phyloP scores from a whole-genome alignment of 2,113 vertebrate genomes.

The Australoheros scitulus region DNA sequence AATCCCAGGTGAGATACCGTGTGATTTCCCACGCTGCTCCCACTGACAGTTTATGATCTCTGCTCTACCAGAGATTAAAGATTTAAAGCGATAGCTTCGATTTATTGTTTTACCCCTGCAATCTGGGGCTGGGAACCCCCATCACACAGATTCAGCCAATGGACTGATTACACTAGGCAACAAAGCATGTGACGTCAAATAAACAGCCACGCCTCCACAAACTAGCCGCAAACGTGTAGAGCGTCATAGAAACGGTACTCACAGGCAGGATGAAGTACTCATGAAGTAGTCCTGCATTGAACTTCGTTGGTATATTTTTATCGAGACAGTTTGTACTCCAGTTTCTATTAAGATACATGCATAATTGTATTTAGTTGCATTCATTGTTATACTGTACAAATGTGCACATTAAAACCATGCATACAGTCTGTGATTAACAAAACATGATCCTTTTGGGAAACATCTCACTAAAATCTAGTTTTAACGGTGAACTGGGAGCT shows the following conservation, averaged over 20 bases:
- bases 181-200: constrained; percentile 45
- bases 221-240: background rate
- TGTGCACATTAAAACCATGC: background rate
- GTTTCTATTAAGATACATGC: background rate
- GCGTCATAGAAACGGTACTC: background rate
- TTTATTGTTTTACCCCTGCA: constrained; percentile 82
- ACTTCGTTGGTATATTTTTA: background rate
- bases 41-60: constrained; percentile 65
- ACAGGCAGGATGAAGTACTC: background rate
- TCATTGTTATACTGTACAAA: background rate
- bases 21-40: constrained; percentile 46
- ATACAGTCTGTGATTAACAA: background rate
- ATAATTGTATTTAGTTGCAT: background rate
- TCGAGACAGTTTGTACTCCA: background rate
- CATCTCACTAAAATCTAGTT: background rate
- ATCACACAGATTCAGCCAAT: constrained; percentile 70
- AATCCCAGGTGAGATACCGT: constrained; percentile 32
- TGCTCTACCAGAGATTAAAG: constrained; percentile 73
- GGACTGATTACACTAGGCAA: constrained; percentile 62
- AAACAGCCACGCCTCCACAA: constrained; percentile 30
- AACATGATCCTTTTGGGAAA: background rate
- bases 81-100: constrained; percentile 77
- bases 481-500: background rate
- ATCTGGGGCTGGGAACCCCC: constrained; percentile 73
- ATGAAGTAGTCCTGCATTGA: background rate